Evolutionary conservation across 2,113 vertebrate species (phyloP), one percentile per base, ranked within the genome.

Genomic region (Lethenteron camtschaticum): DNA sequence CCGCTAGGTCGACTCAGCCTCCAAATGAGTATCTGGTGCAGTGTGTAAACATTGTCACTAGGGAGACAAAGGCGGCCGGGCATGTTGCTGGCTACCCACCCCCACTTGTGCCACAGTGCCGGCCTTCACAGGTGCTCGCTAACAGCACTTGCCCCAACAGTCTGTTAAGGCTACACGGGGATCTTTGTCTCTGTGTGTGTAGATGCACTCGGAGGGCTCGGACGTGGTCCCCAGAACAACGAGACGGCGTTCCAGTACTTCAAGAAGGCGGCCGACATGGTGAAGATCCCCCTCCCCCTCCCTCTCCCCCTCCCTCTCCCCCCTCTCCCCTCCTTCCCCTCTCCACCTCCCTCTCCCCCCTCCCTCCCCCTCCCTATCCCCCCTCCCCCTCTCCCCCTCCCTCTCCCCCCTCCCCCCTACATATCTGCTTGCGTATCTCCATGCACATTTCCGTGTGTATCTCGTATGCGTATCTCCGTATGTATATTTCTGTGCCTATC

Each of bases 181-280:
- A 41, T 9, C 75, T 60, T 55, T 56, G 9, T 4, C 60, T 7
- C 75, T 69, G 82, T 3, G 77, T 73, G 73, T 73, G 73, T 76
- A 99, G 94, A 97, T 99, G 92, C 96, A 95, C 76, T 95, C 92
- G 1, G 94, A 99, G 74, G 94, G 94, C 76, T 96, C 90, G 69
- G 87, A 90, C 74, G 86, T 80, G 69, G 81, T 96, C 7, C 83
- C 68, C 92, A 96, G 79, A 90, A 90, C 79, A 99, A 99, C 12
- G 89, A 99, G 75, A 99, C 92, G 0, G 90, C 94, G 2, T 83
- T 95, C 74, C 84, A 90, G 74, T 99, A 95, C 78, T 99, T 99
- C 74, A 94, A 90, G 77, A 97, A 96, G 79, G 91, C 94, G 70
- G 90, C 94, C 41, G 94, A 97, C 75, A 80, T 96, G 86, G 94